Conservation (phyloP, 2,888 invertebrate genomes). For the Melinopterus prodromus region DNA sequence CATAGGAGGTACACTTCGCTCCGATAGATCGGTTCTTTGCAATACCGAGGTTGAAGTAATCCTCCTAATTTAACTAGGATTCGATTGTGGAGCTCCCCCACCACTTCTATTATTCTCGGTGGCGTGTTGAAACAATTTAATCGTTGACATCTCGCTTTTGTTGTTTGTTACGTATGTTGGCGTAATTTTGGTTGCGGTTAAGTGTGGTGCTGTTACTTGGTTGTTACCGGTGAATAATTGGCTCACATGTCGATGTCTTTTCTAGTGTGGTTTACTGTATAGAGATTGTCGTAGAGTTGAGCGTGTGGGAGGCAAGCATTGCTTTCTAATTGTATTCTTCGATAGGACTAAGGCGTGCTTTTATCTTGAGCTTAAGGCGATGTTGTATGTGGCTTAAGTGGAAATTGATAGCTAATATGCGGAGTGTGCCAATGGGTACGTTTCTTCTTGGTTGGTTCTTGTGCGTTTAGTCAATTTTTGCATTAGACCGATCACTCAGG, state of each 20-base stretch:
- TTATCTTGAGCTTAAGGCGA: background rate
- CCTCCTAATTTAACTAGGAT: background rate
- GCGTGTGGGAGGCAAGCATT: background rate
- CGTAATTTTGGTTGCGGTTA: background rate
- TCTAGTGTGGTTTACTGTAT: background rate
- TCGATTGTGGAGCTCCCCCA: background rate
- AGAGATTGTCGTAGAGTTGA: background rate
- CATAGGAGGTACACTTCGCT: background rate
- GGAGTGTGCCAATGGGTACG: background rate
- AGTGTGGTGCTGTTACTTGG: background rate
- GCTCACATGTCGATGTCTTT: background rate
- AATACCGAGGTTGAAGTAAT: background rate
- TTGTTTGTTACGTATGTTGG: background rate
- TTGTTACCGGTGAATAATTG: background rate
- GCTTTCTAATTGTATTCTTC: constrained; percentile 4
- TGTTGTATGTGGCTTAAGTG: background rate
- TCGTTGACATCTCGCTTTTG: constrained; percentile 4
- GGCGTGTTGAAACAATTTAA: background rate
- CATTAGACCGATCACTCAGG: no score
- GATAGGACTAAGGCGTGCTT: background rate
- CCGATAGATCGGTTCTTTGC: background rate
- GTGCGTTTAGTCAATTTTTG: no score
- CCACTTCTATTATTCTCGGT: background rate
- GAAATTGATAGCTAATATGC: background rate
- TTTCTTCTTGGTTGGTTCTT: no score